Evolutionary conservation across 2,888 invertebrate species (phyloP).

Genomic region (Chrysolina americana): DNA sequence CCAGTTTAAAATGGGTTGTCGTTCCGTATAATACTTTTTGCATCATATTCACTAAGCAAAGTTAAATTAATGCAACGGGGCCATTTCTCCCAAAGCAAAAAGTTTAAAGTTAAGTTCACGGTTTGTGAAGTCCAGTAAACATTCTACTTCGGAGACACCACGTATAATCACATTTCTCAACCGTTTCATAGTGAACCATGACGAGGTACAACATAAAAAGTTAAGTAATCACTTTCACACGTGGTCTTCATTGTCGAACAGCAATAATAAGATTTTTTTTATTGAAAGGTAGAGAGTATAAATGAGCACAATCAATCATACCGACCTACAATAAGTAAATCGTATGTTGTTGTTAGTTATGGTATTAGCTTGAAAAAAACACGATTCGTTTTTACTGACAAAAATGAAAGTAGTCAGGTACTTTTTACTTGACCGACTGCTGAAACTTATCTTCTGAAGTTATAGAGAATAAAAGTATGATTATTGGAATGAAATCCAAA

Average conservation of each 20-base stretch:
- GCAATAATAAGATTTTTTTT: slow-evolving; percentile 10
- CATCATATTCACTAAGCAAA: too few species aligned
- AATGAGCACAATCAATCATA: slow-evolving; percentile 12
- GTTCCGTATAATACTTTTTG: too few species aligned
- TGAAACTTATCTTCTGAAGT: not conserved
- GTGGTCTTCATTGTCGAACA: slow-evolving; percentile 5
- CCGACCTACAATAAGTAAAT: slow-evolving; percentile 8
- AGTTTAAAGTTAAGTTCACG: too few species aligned
- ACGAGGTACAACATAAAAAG: not conserved
- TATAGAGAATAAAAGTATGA: not conserved
- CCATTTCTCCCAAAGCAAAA: too few species aligned
- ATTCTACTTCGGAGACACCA: too few species aligned
- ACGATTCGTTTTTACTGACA: not conserved
- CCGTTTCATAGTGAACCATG: too few species aligned
- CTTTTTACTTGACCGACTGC: not conserved
- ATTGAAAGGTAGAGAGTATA: slow-evolving; percentile 1
- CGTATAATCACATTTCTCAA: too few species aligned
- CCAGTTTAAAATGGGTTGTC: too few species aligned
- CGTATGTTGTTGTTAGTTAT: slow-evolving; percentile 3
- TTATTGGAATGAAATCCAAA: not conserved
- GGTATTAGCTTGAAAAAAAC: slow-evolving; percentile 1
- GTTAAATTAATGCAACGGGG: too few species aligned
- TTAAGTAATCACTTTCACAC: not conserved
- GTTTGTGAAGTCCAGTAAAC: too few species aligned
- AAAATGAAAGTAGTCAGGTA: slow-evolving; percentile 10